Percentiles rank a stretch among this genome's conserved stretches.
phyloP scores from a whole-genome alignment of 2,797 vertebrate genomes.

The Rhabdomys pumilio region DNA sequence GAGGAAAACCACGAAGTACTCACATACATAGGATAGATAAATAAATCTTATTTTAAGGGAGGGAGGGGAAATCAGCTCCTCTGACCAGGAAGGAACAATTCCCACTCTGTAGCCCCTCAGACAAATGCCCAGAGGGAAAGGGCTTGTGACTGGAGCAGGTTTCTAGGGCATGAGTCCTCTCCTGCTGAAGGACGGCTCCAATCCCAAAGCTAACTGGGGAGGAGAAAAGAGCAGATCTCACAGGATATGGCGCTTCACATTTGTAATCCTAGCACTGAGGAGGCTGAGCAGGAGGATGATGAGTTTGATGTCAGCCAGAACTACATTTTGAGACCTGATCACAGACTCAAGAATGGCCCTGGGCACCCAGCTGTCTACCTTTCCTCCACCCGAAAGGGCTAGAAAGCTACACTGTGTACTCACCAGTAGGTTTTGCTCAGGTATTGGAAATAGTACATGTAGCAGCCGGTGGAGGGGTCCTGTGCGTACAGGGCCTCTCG shows the following conservation, averaged over 20 bases:
- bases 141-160: neutral
- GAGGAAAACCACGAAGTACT: no score
- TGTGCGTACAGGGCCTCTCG: slow-evolving; percentile 93
- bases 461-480: slow-evolving; percentile 96
- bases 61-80: neutral
- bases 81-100: neutral
- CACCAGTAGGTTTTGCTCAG: slow-evolving; percentile 97
- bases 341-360: neutral
- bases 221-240: neutral
- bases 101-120: neutral
- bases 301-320: neutral
- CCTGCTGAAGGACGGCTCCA: neutral
- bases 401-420: slow-evolving; percentile 75
- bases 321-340: neutral
- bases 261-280: neutral
- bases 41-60: no score
- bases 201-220: neutral
- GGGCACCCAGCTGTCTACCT: neutral
- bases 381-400: neutral
- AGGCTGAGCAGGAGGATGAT: neutral
- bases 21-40: no score
- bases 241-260: neutral
- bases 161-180: accelerated
- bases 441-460: slow-evolving; percentile 99
- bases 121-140: neutral